Conservation (phyloP, 2,888 invertebrate genomes). For the Brachyptera risi region DNA sequence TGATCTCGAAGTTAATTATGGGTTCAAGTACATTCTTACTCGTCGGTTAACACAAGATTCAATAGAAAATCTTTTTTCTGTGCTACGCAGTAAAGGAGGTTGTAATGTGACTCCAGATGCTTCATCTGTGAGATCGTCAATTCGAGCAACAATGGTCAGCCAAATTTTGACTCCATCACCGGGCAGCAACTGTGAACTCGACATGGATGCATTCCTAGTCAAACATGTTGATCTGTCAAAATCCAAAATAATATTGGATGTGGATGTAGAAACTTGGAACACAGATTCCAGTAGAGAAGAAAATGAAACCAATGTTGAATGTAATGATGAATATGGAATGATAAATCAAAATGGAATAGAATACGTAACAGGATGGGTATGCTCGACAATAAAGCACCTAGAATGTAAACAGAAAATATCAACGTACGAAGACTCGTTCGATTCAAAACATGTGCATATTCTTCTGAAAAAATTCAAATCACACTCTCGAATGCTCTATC, state of each 20-base stretch:
- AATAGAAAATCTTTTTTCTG: background rate
- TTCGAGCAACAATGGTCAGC: conserved; percentile 4
- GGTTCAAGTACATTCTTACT: conserved; percentile 13
- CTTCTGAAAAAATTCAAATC: background rate
- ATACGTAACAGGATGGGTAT: background rate
- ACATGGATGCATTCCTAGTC: background rate
- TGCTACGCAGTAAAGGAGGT: background rate
- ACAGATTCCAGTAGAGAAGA: background rate
- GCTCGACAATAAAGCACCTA: background rate
- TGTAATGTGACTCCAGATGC: conserved; percentile 8
- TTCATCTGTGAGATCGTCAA: background rate
- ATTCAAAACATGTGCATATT: background rate
- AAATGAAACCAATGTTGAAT: background rate
- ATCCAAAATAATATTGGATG: background rate
- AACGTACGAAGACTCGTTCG: background rate
- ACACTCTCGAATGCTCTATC: background rate
- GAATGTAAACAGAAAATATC: background rate
- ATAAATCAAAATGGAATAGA: background rate
- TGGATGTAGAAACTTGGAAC: too few species aligned
- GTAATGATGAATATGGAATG: background rate
- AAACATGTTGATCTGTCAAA: background rate
- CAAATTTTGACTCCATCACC: background rate
- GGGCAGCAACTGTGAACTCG: background rate
- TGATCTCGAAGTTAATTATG: conserved; percentile 4
- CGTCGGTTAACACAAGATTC: conserved; percentile 18